Conservation (phyloP, 2,797 vertebrate species). For the Taenioides sp. region DNA sequence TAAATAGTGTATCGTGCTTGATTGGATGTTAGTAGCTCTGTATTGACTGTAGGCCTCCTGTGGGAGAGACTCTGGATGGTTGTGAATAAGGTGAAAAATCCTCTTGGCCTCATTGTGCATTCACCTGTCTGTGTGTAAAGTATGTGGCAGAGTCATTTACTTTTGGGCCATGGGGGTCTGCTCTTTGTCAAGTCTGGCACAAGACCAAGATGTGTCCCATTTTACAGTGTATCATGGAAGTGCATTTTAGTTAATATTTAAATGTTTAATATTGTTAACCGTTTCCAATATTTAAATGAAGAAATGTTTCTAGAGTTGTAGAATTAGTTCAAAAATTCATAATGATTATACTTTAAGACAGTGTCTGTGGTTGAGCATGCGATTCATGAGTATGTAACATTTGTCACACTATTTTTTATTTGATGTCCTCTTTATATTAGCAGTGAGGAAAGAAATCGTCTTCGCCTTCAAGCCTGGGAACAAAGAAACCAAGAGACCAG, state of each 20-base stretch:
- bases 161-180: constrained; percentile 27
- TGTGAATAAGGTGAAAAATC: constrained; percentile 50
- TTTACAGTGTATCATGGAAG: neutral
- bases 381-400: neutral
- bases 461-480: constrained; percentile 88
- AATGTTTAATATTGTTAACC: neutral
- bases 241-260: neutral
- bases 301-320: too few species aligned
- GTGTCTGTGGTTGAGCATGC: neutral
- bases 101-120: constrained; percentile 42
- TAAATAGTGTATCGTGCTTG: neutral
- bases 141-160: constrained; percentile 23
- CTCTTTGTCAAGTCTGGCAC: constrained; percentile 26
- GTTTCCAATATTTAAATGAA: neutral
- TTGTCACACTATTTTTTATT: neutral
- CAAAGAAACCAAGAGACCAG: constrained; percentile 87
- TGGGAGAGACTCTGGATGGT: constrained; percentile 54
- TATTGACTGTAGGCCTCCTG: constrained; percentile 29
- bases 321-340: too few species aligned
- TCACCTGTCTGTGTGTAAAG: neutral
- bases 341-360: too few species aligned
- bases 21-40: constrained; percentile 16
- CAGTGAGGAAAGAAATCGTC: constrained; percentile 91
- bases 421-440: constrained; percentile 26
- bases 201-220: constrained; percentile 4